Conservation (phyloP, 2,797 vertebrate genomes). For the Gymnocypris eckloni region DNA sequence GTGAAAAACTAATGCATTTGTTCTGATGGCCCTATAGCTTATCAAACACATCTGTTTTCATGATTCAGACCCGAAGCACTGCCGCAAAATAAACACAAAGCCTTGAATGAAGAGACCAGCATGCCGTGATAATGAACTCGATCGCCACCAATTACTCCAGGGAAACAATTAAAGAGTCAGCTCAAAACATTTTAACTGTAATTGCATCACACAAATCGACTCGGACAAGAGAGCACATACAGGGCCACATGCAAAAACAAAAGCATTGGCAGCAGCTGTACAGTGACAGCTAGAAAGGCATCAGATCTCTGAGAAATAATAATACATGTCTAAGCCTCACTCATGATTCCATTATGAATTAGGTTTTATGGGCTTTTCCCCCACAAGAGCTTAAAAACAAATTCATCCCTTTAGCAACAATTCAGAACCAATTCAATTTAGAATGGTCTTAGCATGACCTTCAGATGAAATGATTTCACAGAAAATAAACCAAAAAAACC, state of each 20-base stretch:
- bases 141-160: conserved; percentile 71
- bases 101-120: conserved; percentile 70
- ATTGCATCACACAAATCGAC: conserved; percentile 76
- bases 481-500: not conserved
- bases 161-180: conserved; percentile 76
- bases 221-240: conserved; percentile 62
- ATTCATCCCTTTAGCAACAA: conserved; percentile 62
- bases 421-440: conserved; percentile 37
- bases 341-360: conserved; percentile 69
- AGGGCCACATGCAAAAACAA: conserved; percentile 3
- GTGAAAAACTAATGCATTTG: conserved; percentile 31
- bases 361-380: conserved; percentile 61
- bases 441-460: conserved; percentile 15
- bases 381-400: conserved; percentile 67
- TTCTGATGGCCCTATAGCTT: conserved; percentile 39
- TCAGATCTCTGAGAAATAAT: conserved; percentile 37
- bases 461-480: not conserved
- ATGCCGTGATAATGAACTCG: conserved; percentile 50
- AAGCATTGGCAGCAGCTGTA: conserved; percentile 57
- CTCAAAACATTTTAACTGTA: conserved; percentile 76
- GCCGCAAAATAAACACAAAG: conserved; percentile 71
- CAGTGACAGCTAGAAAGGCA: conserved; percentile 59
- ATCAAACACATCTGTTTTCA: conserved; percentile 61
- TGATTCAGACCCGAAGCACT: conserved; percentile 67
- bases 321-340: conserved; percentile 64